These are phyloP conservation scores for Rhynchomys soricoides DNA, from an alignment of 2,113 vertebrate genomes.

Conservation along the genomic window DNA sequence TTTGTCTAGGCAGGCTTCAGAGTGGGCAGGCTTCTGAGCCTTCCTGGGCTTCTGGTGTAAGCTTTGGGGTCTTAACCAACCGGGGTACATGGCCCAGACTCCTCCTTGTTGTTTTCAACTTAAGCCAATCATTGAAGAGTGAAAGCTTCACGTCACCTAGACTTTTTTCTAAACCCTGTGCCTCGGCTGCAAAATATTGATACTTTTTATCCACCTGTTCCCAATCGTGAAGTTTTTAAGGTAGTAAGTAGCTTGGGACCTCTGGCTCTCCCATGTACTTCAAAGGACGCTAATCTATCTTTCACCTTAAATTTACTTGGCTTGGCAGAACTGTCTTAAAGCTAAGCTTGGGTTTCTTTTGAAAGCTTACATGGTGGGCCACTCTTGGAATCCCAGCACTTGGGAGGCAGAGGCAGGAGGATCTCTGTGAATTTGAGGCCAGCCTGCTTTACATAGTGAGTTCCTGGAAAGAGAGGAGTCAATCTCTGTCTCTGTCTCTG, in stretches of 20 bases:
- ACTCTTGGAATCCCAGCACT: background rate
- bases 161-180: background rate
- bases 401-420: background rate
- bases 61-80: background rate
- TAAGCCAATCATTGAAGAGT: background rate
- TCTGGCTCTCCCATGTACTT: background rate
- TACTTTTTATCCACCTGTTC: background rate
- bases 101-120: background rate
- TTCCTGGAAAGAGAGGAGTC: background rate
- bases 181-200: background rate
- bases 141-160: background rate
- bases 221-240: background rate
- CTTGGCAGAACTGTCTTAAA: background rate
- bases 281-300: background rate
- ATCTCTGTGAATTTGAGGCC: background rate
- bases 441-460: background rate
- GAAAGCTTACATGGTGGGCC: background rate
- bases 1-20: background rate
- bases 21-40: too few species aligned
- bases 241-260: background rate
- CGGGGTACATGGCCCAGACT: background rate
- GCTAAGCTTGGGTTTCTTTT: background rate
- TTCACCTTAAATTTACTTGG: background rate
- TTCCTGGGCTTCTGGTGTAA: background rate
- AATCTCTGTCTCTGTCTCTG: too few species aligned